phyloP scores from a whole-genome alignment of 2,797 vertebrate genomes.

The Alauda arvensis region DNA sequence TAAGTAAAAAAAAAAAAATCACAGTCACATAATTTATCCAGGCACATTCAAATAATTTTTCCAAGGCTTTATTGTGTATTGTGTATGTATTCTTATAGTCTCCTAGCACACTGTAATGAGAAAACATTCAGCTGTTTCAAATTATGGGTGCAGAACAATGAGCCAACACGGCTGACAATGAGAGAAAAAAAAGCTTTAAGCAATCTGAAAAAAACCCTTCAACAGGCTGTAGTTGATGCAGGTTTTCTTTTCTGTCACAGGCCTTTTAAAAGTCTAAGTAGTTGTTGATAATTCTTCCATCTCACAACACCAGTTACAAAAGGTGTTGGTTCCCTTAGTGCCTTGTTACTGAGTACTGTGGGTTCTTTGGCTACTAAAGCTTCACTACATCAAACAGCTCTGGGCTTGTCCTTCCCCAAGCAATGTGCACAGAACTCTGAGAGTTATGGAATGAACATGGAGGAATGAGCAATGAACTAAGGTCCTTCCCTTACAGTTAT shows the following conservation, averaged over 20 bases:
- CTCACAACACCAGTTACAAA: background rate
- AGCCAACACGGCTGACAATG: background rate
- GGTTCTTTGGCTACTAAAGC: background rate
- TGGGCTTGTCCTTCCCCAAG: background rate
- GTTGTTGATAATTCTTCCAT: background rate
- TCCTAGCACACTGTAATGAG: background rate
- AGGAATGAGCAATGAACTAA: background rate
- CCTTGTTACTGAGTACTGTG: background rate
- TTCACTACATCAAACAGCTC: background rate
- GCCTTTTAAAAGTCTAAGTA: background rate
- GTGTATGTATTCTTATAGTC: background rate
- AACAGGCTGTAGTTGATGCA: background rate
- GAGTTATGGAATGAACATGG: background rate
- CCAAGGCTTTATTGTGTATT: background rate
- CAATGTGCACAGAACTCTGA: accelerated
- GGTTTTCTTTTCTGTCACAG: background rate
- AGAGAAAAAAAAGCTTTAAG: background rate
- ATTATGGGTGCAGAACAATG: background rate
- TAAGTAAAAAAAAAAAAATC: too few species aligned
- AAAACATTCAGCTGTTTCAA: background rate
- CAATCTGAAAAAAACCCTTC: background rate
- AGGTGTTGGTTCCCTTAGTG: accelerated
- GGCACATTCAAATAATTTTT: background rate
- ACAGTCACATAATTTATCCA: background rate
- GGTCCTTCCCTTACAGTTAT: background rate